Conservation (phyloP, 2,113 vertebrate species). For the Corydoras maculifer region DNA sequence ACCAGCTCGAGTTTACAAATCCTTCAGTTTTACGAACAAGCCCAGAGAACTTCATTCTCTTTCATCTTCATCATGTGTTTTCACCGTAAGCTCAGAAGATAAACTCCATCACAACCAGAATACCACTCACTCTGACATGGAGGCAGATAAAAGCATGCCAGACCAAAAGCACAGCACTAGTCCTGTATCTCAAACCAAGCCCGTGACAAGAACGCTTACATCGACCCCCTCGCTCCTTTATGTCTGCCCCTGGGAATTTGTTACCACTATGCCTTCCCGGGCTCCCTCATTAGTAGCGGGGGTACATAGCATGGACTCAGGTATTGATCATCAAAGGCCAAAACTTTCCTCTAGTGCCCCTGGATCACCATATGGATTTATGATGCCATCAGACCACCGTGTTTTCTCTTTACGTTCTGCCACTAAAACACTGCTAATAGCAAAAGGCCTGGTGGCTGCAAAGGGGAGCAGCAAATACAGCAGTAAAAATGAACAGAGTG, state of each 20-base stretch:
- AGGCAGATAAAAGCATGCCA: constrained; percentile 41
- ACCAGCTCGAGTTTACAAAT: constrained; percentile 68
- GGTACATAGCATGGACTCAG: constrained; percentile 33
- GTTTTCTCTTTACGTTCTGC: constrained; percentile 59
- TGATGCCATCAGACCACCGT: constrained; percentile 53
- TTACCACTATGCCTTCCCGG: constrained; percentile 36
- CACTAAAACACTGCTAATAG: constrained; percentile 53
- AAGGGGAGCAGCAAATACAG: constrained; percentile 46
- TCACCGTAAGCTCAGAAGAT: constrained; percentile 41
- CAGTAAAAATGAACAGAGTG: constrained; percentile 40
- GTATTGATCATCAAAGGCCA: constrained; percentile 45
- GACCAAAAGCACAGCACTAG: constrained; percentile 70
- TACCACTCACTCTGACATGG: constrained; percentile 42
- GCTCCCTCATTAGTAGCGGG: constrained; percentile 36
- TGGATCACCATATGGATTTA: constrained; percentile 49
- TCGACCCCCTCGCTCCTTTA: constrained; percentile 42
- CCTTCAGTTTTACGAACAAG: constrained; percentile 60
- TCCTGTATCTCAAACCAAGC: constrained; percentile 49
- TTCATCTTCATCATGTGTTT: constrained; percentile 47
- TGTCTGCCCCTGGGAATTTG: constrained; percentile 64
- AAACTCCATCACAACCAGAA: constrained; percentile 41
- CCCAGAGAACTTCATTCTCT: constrained; percentile 57
- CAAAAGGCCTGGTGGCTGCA: constrained; percentile 53
- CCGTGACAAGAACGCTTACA: constrained; percentile 20
- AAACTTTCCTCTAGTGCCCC: constrained; percentile 63